These are phyloP conservation scores for Drosophila subobscura DNA, from an alignment of 1,140 invertebrate genomes.

Conservation along the genomic window DNA sequence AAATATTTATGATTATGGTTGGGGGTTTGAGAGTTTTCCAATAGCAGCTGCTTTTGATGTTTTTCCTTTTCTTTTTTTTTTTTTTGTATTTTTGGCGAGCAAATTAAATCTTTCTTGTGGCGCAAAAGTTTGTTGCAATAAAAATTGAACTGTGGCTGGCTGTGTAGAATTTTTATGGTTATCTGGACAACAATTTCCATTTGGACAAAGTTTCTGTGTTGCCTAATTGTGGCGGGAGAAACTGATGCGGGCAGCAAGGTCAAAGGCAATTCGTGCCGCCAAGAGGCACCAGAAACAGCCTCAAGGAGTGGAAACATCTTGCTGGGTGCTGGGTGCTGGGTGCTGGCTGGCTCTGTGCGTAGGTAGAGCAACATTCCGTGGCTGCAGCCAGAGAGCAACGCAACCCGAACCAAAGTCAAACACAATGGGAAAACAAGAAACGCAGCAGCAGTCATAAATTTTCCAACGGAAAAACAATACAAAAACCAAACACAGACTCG, in stretches of 20 bases:
- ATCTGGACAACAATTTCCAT: conserved; percentile 56
- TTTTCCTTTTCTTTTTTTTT: conserved; percentile 21
- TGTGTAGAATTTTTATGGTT: conserved; percentile 76
- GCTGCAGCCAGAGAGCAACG: conserved; percentile 36
- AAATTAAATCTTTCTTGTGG: conserved; percentile 67
- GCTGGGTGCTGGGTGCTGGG: conserved; percentile 23
- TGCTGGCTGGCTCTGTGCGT: conserved; percentile 11
- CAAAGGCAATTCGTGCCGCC: conserved; percentile 75
- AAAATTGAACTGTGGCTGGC: conserved; percentile 66
- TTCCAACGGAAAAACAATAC: conserved; percentile 53
- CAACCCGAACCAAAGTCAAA: conserved; percentile 43
- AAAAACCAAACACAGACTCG: conserved; percentile 40
- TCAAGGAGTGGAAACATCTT: conserved; percentile 54
- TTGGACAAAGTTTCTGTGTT: conserved; percentile 63
- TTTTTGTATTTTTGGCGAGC: conserved; percentile 20
- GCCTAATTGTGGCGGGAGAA: conserved; percentile 73
- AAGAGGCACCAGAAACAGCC: conserved; percentile 13
- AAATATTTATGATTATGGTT: conserved; percentile 71
- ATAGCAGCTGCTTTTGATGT: conserved; percentile 80
- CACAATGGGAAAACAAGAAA: conserved; percentile 67
- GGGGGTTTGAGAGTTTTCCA: conserved; percentile 17
- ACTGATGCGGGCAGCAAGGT: conserved; percentile 62
- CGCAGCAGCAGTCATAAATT: conserved; percentile 77
- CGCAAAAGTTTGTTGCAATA: conserved; percentile 66
- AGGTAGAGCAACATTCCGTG: conserved; percentile 49